Percentiles rank a stretch among this genome's conserved stretches.
These are phyloP conservation scores for Cyprinodon diabolis DNA, from an alignment of 2,797 vertebrate species.

Conservation along the genomic window DNA sequence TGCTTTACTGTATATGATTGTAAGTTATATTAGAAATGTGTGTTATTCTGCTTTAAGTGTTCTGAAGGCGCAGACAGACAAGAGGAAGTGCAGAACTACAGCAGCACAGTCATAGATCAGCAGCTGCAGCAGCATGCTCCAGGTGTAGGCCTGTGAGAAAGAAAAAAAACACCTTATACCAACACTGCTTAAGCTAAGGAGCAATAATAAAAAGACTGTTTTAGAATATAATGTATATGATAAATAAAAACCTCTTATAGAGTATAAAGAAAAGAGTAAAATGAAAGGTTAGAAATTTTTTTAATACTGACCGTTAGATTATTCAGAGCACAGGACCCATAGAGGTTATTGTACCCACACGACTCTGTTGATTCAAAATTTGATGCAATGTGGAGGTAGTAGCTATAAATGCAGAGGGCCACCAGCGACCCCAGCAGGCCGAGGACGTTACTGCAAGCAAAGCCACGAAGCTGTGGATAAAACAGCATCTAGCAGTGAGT, in stretches of 20 bases:
- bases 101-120: slow-evolving; percentile 64
- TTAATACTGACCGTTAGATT: slow-evolving; percentile 43
- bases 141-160: slow-evolving; percentile 53
- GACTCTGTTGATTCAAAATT: too few species aligned
- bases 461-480: slow-evolving; percentile 63
- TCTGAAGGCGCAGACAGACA: slow-evolving; percentile 69
- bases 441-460: slow-evolving; percentile 61
- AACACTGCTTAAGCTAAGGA: not conserved
- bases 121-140: slow-evolving; percentile 51
- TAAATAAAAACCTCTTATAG: not conserved
- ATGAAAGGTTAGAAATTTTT: not conserved
- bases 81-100: slow-evolving; percentile 57
- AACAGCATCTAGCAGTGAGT: not conserved
- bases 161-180: not conserved
- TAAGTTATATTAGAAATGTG: not conserved
- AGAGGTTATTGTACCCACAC: too few species aligned
- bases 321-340: not conserved
- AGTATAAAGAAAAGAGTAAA: not conserved
- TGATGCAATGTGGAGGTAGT: slow-evolving; percentile 2
- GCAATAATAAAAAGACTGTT: not conserved
- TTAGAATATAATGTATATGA: not conserved
- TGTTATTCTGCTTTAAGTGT: slow-evolving; percentile 54
- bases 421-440: slow-evolving; percentile 66
- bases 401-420: slow-evolving; percentile 68
- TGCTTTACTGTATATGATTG: not conserved